phyloP scores from a whole-genome alignment of 2,888 invertebrate genomes.

The Pharmacophagus antenor region DNA sequence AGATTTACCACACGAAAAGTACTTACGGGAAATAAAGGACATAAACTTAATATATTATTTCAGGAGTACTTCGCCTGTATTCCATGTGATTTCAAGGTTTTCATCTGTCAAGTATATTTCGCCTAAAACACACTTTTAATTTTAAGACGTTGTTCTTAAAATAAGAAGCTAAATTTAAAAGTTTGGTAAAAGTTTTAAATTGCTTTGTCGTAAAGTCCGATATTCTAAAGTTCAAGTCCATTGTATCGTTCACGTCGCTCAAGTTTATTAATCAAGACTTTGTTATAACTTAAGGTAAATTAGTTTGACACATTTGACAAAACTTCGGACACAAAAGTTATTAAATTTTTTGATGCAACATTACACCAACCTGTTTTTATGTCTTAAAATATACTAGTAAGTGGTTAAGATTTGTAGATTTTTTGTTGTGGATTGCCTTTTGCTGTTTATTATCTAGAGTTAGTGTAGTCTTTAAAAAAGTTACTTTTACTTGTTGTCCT shows the following conservation, averaged over 20 bases:
- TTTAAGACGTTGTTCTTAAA: background rate
- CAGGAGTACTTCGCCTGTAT: no score
- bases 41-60: no score
- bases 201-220: constrained; percentile 2
- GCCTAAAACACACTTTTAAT: background rate
- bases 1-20: no score
- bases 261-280: constrained; percentile 27
- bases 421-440: no score
- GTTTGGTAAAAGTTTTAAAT: constrained; percentile 24
- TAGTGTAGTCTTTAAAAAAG: no score
- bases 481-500: no score
- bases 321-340: background rate
- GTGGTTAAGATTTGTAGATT: no score
- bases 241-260: constrained; percentile 29
- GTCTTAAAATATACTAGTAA: no score
- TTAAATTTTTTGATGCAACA: constrained; percentile 1
- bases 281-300: constrained; percentile 23
- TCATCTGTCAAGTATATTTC: background rate
- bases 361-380: background rate
- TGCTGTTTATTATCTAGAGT: no score
- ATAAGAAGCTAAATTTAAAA: constrained; percentile 9
- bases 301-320: constrained; percentile 15
- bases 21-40: no score
- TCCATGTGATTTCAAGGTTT: background rate
- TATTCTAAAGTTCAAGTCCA: constrained; percentile 18